Evolutionary conservation across 1,140 invertebrate genomes (phyloP).

Genomic region (Leptonema lineaticorne): DNA sequence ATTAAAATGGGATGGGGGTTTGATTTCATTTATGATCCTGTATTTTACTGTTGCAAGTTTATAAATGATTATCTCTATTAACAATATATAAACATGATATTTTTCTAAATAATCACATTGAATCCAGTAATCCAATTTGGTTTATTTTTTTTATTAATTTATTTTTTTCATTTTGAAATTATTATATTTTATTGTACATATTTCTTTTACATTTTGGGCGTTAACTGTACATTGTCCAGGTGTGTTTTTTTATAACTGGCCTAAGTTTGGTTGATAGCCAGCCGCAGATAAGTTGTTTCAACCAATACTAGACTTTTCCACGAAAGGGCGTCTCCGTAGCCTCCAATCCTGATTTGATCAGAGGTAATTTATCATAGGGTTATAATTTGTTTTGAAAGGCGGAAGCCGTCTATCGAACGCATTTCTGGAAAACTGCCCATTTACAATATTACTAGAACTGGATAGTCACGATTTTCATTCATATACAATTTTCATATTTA

Average conservation of each 20-base stretch:
- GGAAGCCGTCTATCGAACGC: neutral
- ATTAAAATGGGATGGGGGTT: no score
- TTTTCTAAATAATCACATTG: no score
- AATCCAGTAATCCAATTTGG: no score
- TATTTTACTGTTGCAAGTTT: no score
- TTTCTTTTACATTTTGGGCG: neutral
- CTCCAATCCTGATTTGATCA: slow-evolving; percentile 21
- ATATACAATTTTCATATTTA: neutral
- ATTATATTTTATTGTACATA: no score
- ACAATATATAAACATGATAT: no score
- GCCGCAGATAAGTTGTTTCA: slow-evolving; percentile 6
- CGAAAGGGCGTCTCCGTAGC: slow-evolving; percentile 12
- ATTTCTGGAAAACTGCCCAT: neutral
- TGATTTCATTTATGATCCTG: no score
- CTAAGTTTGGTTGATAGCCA: neutral
- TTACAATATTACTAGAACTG: neutral
- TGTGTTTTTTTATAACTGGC: neutral
- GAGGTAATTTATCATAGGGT: slow-evolving; percentile 20
- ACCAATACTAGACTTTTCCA: slow-evolving; percentile 13
- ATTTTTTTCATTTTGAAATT: no score
- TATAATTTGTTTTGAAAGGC: slow-evolving; percentile 1
- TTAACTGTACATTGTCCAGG: no score
- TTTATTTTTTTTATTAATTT: no score
- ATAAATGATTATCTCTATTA: no score
- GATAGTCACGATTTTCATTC: neutral